Base-by-base conservation (phyloP, 1,140 invertebrate species). In the Agrilus planipennis region DNA sequence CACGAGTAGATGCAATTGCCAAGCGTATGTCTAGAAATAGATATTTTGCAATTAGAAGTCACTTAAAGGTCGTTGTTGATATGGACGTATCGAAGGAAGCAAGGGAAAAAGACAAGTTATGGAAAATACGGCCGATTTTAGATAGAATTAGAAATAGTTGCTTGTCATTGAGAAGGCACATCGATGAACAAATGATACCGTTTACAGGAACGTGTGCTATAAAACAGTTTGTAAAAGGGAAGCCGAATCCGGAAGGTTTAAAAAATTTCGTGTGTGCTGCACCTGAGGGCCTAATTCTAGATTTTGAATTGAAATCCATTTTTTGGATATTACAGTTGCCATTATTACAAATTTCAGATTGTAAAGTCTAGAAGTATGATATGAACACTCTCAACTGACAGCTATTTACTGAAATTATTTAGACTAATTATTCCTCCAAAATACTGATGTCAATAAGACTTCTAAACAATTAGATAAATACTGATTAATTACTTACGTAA, bases 261-360 rank as follows among this genome's bases (percentile, higher is more conserved):
- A 52, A 57, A 44, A 51, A 49, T 39, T 52, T 58, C 46, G 52
- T 56, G 0, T 19, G 46, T 16, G 48, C 52, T 7, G 49, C 52
- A 1, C 39, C 30, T 19, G 44, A 44, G 7, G 55, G 55, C 12
- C 39, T 57, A 11, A 50, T 56, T 28, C 27, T 56, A 14, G 54
- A 58, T 45, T 56, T 56, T 41, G 51, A 51, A 21, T n/a, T n/a
- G n/a, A n/a, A n/a, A n/a, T n/a, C n/a, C n/a, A n/a, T n/a, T n/a
- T n/a, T n/a, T n/a, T n/a, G n/a, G n/a, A n/a, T n/a, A n/a, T n/a
- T n/a, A n/a, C n/a, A n/a, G n/a, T n/a, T n/a, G n/a, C n/a, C n/a
- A n/a, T n/a, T n/a, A n/a, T n/a, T n/a, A n/a, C n/a, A n/a, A n/a
- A n/a, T n/a, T n/a, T n/a, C n/a, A n/a, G n/a, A n/a, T n/a, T n/a